Conservation (phyloP, 2,888 invertebrate species). For the Rugalucina vietnamica region DNA sequence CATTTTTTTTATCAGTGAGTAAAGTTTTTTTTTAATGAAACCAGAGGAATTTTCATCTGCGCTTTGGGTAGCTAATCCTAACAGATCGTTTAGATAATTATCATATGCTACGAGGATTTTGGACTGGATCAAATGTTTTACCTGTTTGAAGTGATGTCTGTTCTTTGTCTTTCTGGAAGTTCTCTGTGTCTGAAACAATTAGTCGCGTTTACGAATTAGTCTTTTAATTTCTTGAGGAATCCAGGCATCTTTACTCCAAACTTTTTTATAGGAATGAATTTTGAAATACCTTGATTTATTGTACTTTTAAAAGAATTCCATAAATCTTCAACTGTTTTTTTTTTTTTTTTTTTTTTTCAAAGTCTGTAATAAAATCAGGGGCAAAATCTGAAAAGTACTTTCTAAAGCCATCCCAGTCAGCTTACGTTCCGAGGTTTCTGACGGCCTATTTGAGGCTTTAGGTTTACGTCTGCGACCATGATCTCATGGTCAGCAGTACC, state of each 20-base stretch:
- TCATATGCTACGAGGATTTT: too few relatives aligned
- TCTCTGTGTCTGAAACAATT: background rate
- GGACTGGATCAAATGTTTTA: too few relatives aligned
- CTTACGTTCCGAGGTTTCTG: constrained; percentile 8
- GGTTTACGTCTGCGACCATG: background rate
- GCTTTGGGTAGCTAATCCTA: too few relatives aligned
- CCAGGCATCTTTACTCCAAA: constrained; percentile 1
- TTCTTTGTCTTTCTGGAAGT: background rate
- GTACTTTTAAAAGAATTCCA: constrained; percentile 1
- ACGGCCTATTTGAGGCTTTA: background rate
- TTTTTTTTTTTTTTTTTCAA: too few relatives aligned
- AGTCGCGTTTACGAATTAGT: background rate
- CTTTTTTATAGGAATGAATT: constrained; percentile 23
- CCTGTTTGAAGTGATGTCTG: too few relatives aligned
- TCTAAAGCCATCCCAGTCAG: constrained; percentile 9
- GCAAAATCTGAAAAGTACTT: constrained; percentile 1
- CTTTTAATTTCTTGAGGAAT: background rate
- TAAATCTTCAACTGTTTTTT: background rate
- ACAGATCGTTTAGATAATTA: too few relatives aligned
- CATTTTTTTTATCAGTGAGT: too few relatives aligned
- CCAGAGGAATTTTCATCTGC: too few relatives aligned
- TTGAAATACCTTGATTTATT: constrained; percentile 18
- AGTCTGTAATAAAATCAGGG: background rate
- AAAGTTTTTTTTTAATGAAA: too few relatives aligned
- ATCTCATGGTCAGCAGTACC: constrained; percentile 26